Conservation (phyloP, 1,140 invertebrate genomes). For the Orchesella cincta region DNA sequence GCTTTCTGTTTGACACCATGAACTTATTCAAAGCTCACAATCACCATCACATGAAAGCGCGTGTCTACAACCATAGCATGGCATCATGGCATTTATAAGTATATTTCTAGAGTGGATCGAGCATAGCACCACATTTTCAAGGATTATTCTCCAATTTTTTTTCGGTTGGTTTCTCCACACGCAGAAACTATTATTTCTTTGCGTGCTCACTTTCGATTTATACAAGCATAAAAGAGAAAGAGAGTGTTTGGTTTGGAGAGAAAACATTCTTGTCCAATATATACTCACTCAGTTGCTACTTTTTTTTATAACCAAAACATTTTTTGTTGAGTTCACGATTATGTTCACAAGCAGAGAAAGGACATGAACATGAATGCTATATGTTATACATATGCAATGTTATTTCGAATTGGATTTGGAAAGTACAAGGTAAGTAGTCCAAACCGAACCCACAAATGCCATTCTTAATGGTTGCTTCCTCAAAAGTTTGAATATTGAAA, state of each 20-base stretch:
- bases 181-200: conserved; percentile 2
- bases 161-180: not conserved
- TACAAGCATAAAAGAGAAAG: not conserved
- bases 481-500: too few relatives aligned
- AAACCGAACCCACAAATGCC: too few relatives aligned
- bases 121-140: not conserved
- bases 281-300: not conserved
- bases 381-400: not conserved
- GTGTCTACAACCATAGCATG: not conserved
- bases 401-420: too few relatives aligned
- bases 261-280: not conserved
- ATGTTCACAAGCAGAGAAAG: not conserved
- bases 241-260: not conserved
- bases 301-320: too few relatives aligned
- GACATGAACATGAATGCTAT: not conserved
- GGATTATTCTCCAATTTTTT: not conserved
- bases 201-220: conserved; percentile 9
- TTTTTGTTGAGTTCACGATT: not conserved
- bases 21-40: not conserved
- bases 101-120: too few relatives aligned
- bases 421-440: too few relatives aligned
- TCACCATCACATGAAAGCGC: too few relatives aligned
- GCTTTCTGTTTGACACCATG: conserved; percentile 14
- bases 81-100: too few relatives aligned
- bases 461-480: too few relatives aligned